A percentile compares a stretch with the other conserved stretches of the same genome.
Evolutionary conservation across 2,888 invertebrate species (phyloP).

Genomic region (Harmothoe impar): DNA sequence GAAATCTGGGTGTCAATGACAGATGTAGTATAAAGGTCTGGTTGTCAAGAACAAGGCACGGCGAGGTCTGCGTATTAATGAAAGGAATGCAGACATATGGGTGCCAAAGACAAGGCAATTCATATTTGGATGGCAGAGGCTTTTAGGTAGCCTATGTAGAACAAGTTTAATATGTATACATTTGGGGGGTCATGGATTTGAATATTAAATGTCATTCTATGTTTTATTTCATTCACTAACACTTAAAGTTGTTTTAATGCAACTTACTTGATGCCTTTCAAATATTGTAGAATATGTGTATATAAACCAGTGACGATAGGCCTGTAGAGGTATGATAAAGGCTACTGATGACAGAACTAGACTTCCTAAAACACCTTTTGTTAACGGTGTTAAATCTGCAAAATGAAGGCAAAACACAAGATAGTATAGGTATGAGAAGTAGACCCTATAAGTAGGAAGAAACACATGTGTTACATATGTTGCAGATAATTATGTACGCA

Average conservation of each 20-base stretch:
- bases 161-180: too few species aligned
- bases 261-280: constrained; percentile 57
- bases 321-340: constrained; percentile 66
- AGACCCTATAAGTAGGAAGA: neutral
- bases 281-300: constrained; percentile 53
- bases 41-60: too few species aligned
- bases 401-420: constrained; percentile 2
- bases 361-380: constrained; percentile 65
- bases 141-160: too few species aligned
- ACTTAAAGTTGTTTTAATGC: too few species aligned
- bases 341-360: constrained; percentile 67
- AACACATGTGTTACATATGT: neutral
- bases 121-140: too few species aligned
- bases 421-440: neutral
- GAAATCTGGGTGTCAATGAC: too few species aligned
- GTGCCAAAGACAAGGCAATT: too few species aligned
- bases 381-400: constrained; percentile 65
- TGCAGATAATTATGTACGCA: neutral
- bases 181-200: neutral
- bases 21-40: too few species aligned
- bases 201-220: too few species aligned
- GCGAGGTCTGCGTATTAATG: too few species aligned
- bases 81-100: too few species aligned
- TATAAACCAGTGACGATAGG: constrained; percentile 59
- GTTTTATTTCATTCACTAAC: too few species aligned